These are phyloP conservation scores for Drosophila mimica DNA, from an alignment of 2,888 invertebrate genomes.

Conservation along the genomic window DNA sequence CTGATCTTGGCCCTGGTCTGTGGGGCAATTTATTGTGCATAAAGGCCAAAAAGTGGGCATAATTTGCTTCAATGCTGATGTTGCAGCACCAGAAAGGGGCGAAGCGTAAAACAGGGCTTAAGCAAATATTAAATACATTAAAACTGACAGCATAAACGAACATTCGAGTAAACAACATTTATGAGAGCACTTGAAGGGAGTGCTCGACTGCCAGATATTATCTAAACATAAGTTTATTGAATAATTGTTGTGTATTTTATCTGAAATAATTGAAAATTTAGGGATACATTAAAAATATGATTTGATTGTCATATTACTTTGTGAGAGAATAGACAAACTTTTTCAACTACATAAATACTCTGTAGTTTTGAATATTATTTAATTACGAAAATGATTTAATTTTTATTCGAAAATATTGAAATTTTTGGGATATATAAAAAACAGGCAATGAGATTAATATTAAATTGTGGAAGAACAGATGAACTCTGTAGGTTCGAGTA, in stretches of 20 bases:
- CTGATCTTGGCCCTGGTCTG: constrained; percentile 27
- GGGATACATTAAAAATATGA: neutral
- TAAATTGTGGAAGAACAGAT: too few species aligned
- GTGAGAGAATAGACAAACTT: too few species aligned
- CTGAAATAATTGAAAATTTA: too few species aligned
- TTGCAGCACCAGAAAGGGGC: neutral
- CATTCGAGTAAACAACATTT: constrained; percentile 43
- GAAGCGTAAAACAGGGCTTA: constrained; percentile 42
- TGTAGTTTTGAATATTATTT: too few species aligned
- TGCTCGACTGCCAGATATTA: neutral
- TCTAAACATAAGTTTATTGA: neutral
- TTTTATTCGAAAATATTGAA: neutral
- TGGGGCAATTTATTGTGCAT: constrained; percentile 68
- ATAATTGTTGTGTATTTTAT: neutral
- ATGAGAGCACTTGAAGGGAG: neutral
- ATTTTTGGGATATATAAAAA: neutral
- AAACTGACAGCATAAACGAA: constrained; percentile 66
- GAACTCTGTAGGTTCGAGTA: neutral
- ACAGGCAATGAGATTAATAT: too few species aligned
- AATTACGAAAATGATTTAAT: too few species aligned
- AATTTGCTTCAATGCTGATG: constrained; percentile 47
- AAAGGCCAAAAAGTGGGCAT: constrained; percentile 67
- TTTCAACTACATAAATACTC: too few species aligned
- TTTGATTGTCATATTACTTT: too few species aligned
- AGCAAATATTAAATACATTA: constrained; percentile 77